Percentiles rank a stretch among this genome's conserved stretches.
phyloP scores from a whole-genome alignment of 2,113 vertebrate species.

The Pardalotus punctatus region DNA sequence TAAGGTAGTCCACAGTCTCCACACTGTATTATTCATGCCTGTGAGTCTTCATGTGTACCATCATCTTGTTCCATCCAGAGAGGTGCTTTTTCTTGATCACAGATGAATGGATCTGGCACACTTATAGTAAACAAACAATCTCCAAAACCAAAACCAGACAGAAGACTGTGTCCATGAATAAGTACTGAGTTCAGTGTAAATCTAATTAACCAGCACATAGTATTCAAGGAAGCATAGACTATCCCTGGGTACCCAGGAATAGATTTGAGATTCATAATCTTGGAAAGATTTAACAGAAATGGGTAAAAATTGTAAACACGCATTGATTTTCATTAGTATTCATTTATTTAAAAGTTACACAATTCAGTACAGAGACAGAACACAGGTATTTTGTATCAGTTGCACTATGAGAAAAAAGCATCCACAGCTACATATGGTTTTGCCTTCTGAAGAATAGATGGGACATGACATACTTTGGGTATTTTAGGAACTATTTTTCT shows the following conservation, averaged over 20 bases:
- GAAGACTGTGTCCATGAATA: neutral
- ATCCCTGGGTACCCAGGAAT: neutral
- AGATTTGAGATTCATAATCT: neutral
- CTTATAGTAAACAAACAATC: neutral
- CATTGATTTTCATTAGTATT: neutral
- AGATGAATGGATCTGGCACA: neutral
- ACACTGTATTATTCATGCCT: neutral
- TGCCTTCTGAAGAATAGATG: neutral
- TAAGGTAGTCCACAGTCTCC: neutral
- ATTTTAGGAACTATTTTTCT: neutral
- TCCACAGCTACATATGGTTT: neutral
- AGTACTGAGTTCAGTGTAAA: neutral
- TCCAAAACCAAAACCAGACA: neutral
- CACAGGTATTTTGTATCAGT: neutral
- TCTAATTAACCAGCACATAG: neutral
- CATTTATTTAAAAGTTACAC: neutral
- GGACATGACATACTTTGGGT: neutral
- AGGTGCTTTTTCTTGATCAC: constrained; percentile 30
- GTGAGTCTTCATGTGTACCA: constrained; percentile 1
- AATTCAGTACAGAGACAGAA: neutral
- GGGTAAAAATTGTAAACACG: neutral
- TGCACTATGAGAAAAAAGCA: neutral
- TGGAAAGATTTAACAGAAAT: neutral
- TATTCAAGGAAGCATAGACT: neutral
- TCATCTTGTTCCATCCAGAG: neutral